These are phyloP conservation scores for Dolichoris vasculosae DNA, from an alignment of 1,140 invertebrate genomes.

Conservation along the genomic window DNA sequence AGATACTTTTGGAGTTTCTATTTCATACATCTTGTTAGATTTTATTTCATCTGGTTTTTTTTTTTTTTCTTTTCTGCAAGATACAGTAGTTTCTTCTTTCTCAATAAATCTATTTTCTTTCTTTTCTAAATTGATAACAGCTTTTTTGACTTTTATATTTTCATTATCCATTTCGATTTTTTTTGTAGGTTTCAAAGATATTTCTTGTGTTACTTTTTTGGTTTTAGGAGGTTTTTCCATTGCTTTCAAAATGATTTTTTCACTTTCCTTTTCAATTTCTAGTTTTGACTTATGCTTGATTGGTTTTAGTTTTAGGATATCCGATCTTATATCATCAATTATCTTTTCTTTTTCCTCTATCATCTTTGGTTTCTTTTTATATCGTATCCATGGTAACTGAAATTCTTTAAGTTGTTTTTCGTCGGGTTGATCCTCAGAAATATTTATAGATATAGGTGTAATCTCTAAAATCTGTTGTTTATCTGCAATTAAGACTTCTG, in stretches of 20 bases:
- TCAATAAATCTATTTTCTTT: constrained; percentile 61
- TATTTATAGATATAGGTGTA: too few species aligned
- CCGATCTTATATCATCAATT: constrained; percentile 59
- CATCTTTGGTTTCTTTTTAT: constrained; percentile 42
- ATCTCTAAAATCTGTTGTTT: too few species aligned
- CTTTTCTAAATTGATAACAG: constrained; percentile 8
- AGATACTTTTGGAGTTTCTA: neutral
- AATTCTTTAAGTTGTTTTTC: too few species aligned
- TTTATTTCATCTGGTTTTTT: constrained; percentile 38
- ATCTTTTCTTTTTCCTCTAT: constrained; percentile 51
- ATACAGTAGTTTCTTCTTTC: constrained; percentile 58
- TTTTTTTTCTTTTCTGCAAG: constrained; percentile 50
- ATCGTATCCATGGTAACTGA: constrained; percentile 50
- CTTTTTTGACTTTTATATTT: constrained; percentile 22
- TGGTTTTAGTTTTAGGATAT: constrained; percentile 53
- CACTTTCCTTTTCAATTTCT: neutral
- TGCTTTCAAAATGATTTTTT: constrained; percentile 21
- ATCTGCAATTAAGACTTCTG: too few species aligned
- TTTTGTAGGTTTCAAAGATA: constrained; percentile 49
- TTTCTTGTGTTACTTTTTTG: neutral
- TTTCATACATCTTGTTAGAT: neutral
- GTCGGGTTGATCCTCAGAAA: too few species aligned
- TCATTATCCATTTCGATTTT: constrained; percentile 17
- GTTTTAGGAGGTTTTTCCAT: neutral
- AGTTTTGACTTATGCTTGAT: constrained; percentile 58